Percentiles rank a stretch among this genome's conserved stretches.
Conservation (phyloP, 2,888 invertebrate species). For the Melinaea menophilus region DNA sequence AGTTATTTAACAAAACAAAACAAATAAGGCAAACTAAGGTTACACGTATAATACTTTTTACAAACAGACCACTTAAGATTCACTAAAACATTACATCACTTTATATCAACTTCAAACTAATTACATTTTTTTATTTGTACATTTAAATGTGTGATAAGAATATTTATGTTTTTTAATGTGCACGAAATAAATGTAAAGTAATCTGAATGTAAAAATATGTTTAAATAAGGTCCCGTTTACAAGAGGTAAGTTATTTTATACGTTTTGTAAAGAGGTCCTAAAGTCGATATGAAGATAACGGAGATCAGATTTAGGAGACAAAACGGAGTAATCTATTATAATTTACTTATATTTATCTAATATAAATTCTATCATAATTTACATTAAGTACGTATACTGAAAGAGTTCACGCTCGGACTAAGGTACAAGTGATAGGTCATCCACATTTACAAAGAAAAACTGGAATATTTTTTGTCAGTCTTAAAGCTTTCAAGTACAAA, state of each 20-base stretch:
- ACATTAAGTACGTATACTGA: conserved; percentile 79
- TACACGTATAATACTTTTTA: not conserved
- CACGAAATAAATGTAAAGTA: conserved; percentile 21
- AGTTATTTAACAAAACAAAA: conserved; percentile 1
- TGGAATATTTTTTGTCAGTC: conserved; percentile 72
- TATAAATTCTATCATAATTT: conserved; percentile 77
- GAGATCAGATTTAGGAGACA: conserved; percentile 59
- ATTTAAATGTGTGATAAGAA: not conserved
- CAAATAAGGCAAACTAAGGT: conserved; percentile 10
- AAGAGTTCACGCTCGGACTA: conserved; percentile 74
- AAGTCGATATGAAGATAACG: conserved; percentile 24
- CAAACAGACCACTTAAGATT: conserved; percentile 5
- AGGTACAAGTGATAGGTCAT: conserved; percentile 62
- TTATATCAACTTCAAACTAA: conserved; percentile 10
- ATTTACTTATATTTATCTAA: conserved; percentile 76
- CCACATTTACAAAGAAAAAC: conserved; percentile 55
- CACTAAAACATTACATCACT: not conserved
- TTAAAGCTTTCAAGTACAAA: conserved; percentile 59
- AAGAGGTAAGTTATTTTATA: conserved; percentile 41
- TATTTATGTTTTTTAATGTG: conserved; percentile 18
- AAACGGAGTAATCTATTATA: conserved; percentile 64
- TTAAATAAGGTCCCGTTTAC: conserved; percentile 48
- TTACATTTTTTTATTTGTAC: conserved; percentile 12
- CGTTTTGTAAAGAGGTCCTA: conserved; percentile 60
- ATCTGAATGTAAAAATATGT: conserved; percentile 16